Evolutionary conservation across 2,797 vertebrate genomes (phyloP), one percentile per base, ranked within the genome.

Genomic region (Poecilia picta): DNA sequence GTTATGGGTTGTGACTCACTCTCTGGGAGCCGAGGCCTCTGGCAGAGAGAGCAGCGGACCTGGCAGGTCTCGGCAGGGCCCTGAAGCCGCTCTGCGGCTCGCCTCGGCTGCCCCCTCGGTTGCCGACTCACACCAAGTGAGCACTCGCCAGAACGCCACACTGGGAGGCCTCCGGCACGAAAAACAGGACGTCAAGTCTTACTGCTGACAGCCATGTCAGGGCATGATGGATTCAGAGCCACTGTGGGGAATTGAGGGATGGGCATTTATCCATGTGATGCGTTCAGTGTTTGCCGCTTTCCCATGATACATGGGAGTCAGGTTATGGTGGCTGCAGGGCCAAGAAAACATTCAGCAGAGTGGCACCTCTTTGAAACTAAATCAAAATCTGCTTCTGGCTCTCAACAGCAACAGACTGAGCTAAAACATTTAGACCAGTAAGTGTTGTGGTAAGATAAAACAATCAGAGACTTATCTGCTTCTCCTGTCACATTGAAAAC

Each of bases 1-100:
- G 49, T 51, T 77, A 62, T 55, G 46, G 86, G 83, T 80, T 85
- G 83, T 93, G 90, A 93, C 90, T 94, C 90, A 92, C 90, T 82
- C 80, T 88, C 84, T 88, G 83, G 20, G 36, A 88, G 89, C 82
- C 31, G 82, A 87, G 87, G 91, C 85, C 87, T 77, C 82, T 89
- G 86, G 89, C 87, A 87, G 85, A 83, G 79, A 75, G 66, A 80
- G 73, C 87, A 83, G 85, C 79, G 75, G 87, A 75, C 90, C 90
- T 91, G 88, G 91, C 88, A 89, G 90, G 89, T 92, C 89, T 89
- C 88, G 88, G 89, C 89, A 88, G 87, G 84, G 84, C 85, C 88
- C 83, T 77, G 83, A 88, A 85, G 88, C 82, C 70, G 82, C 81
- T 84, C 88, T 74, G 83, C 75, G 76, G 80, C 79, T 87, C 87